Base-by-base conservation (phyloP, 2,113 vertebrate genomes). In the Pseudorectes ferrugineus region DNA sequence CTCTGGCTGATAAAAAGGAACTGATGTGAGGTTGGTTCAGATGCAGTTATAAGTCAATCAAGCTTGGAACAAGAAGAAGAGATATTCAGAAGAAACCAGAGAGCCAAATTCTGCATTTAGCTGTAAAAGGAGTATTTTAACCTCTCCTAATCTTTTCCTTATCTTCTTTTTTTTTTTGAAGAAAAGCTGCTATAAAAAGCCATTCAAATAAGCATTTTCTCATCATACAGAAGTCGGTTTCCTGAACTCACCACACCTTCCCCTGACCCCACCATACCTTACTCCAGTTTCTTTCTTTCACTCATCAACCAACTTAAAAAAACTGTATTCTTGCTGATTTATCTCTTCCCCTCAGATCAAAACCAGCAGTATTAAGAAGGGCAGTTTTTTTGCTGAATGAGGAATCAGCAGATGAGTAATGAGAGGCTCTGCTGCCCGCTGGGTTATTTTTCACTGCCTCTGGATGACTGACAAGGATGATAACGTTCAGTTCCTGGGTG, bases 1-100 rank as follows among this genome's bases (percentile, higher is more conserved):
- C 98, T 98, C 98, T 97, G 98, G 95, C 98, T 98, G 98, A 99
- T 98, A 99, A 98, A 97, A 98, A 98, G 95, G 97, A 97, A 97
- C 98, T 98, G 98, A 98, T 98, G 98, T 97, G 96, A 95, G 95
- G 95, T 96, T 92, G 94, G 97, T 97, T 97, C 97, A 97, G 97
- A 98, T 98, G 98, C 98, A 98, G 98, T 98, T 98, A 97, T 96
- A 98, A 98, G 98, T 98, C 98, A 98, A 97, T 98, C 98, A 98
- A 97, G 95, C 97, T 97, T 97, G 97, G 97, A 98, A 97, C 96
- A 97, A 97, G 96, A 98, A 98, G 96, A 97, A 95, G 95, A 84
- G 90, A 94, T 96, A 95, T 95, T 96, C 94, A 96, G 88, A 96
- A 97, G 93, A 96, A 97, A 96, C 73, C 86, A 86, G 97, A 97